Base-by-base conservation (phyloP, 1,140 invertebrate genomes). In the Trachymyrmex septentrionalis region DNA sequence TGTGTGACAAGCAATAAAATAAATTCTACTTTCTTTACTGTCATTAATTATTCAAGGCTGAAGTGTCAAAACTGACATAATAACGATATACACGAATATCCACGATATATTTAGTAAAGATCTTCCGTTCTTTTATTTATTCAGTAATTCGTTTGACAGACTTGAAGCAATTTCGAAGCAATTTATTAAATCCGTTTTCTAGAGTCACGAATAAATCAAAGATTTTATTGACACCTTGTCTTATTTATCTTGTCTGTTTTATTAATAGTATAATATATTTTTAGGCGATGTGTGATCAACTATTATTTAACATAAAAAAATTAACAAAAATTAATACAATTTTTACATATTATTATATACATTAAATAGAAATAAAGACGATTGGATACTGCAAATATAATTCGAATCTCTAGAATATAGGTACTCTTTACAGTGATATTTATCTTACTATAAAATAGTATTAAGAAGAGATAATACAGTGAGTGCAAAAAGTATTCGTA, bases 41-140 rank as follows among this genome's bases (percentile, higher is more conserved):
- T 67, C 66, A 78, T 66, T 21, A 50, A 64, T 44, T 19, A 48
- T 48, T 34, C 27, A 14, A 80, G 9, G 0, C 1, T 3, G 6
- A 55, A 38, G 14, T 24, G 2, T 59, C 30, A n/a, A 27, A 30
- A 82, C 14, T 71, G 34, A 38, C 34, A n/a, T 2, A 21, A 82
- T 44, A 73, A 71, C 16, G 30, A 34, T 34, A 30, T 30, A 30
- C 3, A 30, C 30, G 16, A 78, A 38, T 38, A 44, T 34, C 1
- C 16, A 4, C 16, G 1, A 82, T 61, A 57, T 16, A 73, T 82
- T 72, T 53, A 21, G 21, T 59, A 9, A 81, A 53, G 0, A 80
- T 9, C 12, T 81, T 81, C 34, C 66, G 6, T 16, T 69, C 44
- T 9, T 16, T 82, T 48, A 72, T 61, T 72, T 59, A 82, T 72